These are phyloP conservation scores for Leptodactylus fallax DNA, from an alignment of 2,797 vertebrate species.

Conservation along the genomic window DNA sequence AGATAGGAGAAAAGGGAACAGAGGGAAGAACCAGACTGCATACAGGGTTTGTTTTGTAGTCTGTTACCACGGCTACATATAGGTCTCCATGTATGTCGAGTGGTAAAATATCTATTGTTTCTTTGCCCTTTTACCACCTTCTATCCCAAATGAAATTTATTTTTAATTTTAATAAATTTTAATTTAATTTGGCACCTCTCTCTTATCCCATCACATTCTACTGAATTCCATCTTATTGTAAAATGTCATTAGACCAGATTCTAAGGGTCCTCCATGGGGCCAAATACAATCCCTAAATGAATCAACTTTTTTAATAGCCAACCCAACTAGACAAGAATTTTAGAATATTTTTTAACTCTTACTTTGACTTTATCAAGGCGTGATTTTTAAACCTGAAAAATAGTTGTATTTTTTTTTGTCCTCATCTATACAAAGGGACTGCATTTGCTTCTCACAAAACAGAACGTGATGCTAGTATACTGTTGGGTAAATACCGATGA, in stretches of 20 bases:
- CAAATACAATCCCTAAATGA: neutral
- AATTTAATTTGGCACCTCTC: too few species aligned
- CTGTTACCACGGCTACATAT: neutral
- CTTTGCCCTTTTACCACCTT: too few species aligned
- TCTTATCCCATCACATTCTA: too few species aligned
- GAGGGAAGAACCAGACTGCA: neutral
- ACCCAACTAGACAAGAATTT: neutral
- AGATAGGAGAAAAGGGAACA: neutral
- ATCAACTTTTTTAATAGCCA: neutral
- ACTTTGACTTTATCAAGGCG: neutral
- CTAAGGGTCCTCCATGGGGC: neutral
- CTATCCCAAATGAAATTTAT: too few species aligned
- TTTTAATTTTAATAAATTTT: too few species aligned
- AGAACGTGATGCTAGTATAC: neutral
- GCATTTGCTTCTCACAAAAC: neutral
- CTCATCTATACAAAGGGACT: too few species aligned
- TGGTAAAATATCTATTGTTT: too few species aligned
- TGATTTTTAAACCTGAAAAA: neutral
- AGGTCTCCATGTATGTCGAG: too few species aligned
- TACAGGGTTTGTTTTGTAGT: neutral
- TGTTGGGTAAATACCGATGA: constrained; percentile 1
- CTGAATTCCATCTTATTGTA: too few species aligned
- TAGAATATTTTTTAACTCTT: neutral
- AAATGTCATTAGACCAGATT: too few species aligned
- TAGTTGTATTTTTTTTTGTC: neutral